Base-by-base conservation (phyloP, 2,888 invertebrate species). In the Tenthredo notha region DNA sequence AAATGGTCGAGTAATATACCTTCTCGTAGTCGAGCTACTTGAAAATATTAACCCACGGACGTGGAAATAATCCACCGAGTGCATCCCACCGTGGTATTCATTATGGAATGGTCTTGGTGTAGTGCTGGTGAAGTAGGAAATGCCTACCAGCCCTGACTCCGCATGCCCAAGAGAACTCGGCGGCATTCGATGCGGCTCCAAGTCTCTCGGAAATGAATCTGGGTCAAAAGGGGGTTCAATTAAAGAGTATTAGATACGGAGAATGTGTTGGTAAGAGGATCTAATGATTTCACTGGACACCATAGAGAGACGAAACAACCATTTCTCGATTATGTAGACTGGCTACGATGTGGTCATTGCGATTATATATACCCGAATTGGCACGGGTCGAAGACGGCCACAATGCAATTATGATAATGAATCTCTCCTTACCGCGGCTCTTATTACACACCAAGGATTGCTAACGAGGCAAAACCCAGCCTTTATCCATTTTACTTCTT, bases 21-120 rank as follows among this genome's bases (percentile, higher is more conserved):
- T 83, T 21, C 47, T 29, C 47, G 47, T 47, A 70, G 47, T 47
- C 18, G n/a, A 29, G 50, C 29, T 77, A 77, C 80, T 80, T 21
- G n/a, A 58, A 80, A 80, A 80, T 80, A 83, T 67, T 67, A 47
- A 67, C 83, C 83, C 67, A 47, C 61, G 83, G 83, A 83, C n/a
- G 83, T 67, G 83, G 83, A 83, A 67, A 83, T 83, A 83, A 83
- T 70, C 65, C 47, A 1, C 65, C 18, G 50, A 83, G 83, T 83
- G 67, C 83, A 67, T 65, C 83, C 21, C 83, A n/a, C 67, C 47
- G 43, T 58, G 83, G 77, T 33, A 40, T 61, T 80, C 37, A 61
- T 40, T 77, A 50, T 29, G 77, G 29, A 77, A 77, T 54, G 50
- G 54, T 77, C 21, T 6, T 47, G 33, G 50, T 54, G 29, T 54